Evolutionary conservation across 2,888 invertebrate species (phyloP).

Genomic region (Cosmia pyralina): DNA sequence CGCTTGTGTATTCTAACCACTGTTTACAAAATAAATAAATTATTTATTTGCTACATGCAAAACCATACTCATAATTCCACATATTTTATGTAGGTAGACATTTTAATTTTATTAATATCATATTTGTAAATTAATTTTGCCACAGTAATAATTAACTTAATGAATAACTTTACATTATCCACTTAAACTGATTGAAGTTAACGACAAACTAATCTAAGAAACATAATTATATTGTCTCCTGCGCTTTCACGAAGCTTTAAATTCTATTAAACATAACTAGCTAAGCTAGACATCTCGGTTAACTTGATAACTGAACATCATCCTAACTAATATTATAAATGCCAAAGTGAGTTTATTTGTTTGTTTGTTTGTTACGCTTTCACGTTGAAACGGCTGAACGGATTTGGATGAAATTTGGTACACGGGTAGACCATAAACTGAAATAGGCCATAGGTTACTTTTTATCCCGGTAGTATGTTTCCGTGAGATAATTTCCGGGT

Average conservation of each 20-base stretch:
- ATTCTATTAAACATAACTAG: conserved; percentile 37
- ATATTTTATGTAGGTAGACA: neutral
- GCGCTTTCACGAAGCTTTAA: conserved; percentile 40
- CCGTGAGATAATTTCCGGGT: no score
- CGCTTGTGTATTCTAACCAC: neutral
- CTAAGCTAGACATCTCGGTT: conserved; percentile 36
- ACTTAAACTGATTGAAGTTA: conserved; percentile 34
- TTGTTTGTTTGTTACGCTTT: no score
- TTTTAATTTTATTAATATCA: neutral
- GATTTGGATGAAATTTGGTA: no score
- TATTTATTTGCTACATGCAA: neutral
- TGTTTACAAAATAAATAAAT: conserved; percentile 1
- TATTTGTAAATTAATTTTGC: neutral
- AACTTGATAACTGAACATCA: conserved; percentile 37
- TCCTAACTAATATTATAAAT: no score
- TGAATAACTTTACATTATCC: conserved; percentile 29
- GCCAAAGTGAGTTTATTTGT: no score
- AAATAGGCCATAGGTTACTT: no score
- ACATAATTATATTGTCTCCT: conserved; percentile 47
- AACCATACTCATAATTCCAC: neutral
- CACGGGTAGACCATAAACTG: no score
- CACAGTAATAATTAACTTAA: conserved; percentile 6
- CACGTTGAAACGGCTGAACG: no score
- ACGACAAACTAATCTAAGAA: conserved; percentile 46
- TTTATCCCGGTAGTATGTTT: no score